Conservation (phyloP, 64 coral and sea anemone species). For the Stichodactyla mertensii region DNA sequence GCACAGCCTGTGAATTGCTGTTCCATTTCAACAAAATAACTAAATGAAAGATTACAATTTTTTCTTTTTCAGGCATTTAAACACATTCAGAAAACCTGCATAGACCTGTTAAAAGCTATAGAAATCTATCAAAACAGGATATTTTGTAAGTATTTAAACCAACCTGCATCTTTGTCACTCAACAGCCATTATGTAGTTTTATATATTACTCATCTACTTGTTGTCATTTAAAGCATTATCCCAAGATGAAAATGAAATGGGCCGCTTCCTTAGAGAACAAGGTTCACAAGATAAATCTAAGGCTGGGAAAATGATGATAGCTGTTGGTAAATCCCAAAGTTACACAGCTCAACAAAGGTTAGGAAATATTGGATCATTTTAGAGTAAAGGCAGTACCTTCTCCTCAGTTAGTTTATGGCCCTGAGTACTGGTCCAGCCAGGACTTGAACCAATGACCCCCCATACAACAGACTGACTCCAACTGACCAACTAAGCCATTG, state of each 20-base stretch:
- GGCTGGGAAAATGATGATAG: slow-evolving; percentile 99
- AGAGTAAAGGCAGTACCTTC: too few relatives aligned
- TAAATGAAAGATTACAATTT: not conserved
- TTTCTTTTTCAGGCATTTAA: slow-evolving; percentile 65
- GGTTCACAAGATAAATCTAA: slow-evolving; percentile 94
- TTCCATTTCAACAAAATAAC: too few relatives aligned
- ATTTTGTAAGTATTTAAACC: slow-evolving; percentile 62
- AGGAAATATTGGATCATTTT: not conserved
- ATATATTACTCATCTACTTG: not conserved
- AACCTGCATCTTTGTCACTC: too few relatives aligned
- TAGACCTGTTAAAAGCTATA: slow-evolving; percentile 86
- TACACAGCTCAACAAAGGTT: slow-evolving; percentile 98
- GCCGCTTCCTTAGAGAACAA: slow-evolving; percentile 93
- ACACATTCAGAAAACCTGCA: slow-evolving; percentile 95
- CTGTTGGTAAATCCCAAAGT: slow-evolving; percentile 91
- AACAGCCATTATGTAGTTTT: not conserved
- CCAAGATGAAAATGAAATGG: slow-evolving; percentile 99
- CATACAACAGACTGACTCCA: too few relatives aligned
- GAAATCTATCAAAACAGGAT: slow-evolving; percentile 99
- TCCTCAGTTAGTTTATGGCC: too few relatives aligned
- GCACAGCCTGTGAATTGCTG: too few relatives aligned
- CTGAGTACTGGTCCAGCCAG: too few relatives aligned
- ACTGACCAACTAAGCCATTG: too few relatives aligned
- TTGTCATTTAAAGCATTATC: slow-evolving; percentile 65
- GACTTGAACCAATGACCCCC: too few relatives aligned